Evolutionary conservation across 2,113 vertebrate genomes (phyloP).

Genomic region (Eolophus roseicapilla): DNA sequence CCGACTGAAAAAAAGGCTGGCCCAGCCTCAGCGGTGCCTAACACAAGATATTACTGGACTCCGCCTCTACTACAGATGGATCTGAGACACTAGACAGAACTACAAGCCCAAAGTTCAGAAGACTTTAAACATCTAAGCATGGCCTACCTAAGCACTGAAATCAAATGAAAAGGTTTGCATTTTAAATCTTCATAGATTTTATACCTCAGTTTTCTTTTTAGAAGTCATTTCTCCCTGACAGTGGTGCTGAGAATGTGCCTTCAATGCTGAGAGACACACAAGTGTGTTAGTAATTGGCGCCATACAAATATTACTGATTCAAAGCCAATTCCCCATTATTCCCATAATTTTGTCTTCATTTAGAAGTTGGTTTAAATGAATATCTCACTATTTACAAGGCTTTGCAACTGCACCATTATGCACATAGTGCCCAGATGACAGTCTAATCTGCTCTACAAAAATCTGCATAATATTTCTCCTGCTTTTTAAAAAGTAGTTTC

Average conservation of each 20-base stretch:
- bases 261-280: background rate
- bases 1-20: background rate
- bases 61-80: background rate
- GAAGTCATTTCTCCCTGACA: background rate
- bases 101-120: background rate
- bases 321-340: background rate
- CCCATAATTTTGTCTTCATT: background rate
- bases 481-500: constrained; percentile 1
- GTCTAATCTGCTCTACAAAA: background rate
- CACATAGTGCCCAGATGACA: background rate
- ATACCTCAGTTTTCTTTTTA: background rate
- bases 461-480: background rate
- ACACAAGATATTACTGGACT: background rate
- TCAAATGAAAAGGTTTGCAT: background rate
- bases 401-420: background rate
- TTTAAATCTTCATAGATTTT: background rate
- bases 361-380: background rate
- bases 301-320: background rate
- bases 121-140: background rate
- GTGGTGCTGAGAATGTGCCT: background rate
- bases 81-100: background rate
- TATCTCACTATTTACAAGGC: background rate
- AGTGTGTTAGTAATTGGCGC: background rate
- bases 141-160: background rate
- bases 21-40: background rate